Evolutionary conservation across 2,797 vertebrate genomes (phyloP).

Genomic region (Tamandua tetradactyla): DNA sequence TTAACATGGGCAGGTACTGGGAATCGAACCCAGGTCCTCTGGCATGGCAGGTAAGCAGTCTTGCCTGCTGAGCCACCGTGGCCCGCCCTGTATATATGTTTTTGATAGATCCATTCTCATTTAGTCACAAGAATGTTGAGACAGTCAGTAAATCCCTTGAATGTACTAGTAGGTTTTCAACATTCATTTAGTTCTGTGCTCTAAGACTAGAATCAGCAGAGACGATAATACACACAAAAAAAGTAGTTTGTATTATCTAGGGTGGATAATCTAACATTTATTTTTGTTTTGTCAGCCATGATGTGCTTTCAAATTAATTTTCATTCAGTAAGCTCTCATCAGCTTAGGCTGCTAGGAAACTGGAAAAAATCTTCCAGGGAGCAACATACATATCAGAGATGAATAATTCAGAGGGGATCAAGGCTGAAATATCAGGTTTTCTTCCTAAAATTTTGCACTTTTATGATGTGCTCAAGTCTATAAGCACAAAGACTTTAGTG

Average conservation of each 20-base stretch:
- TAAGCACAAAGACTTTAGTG: background rate
- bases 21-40: too few species aligned
- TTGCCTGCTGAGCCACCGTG: too few species aligned
- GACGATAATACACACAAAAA: background rate
- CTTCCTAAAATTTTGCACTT: background rate
- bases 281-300: background rate
- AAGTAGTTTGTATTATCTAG: background rate
- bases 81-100: background rate
- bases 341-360: background rate
- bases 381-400: background rate
- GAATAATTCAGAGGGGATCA: background rate
- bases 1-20: too few species aligned
- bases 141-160: background rate
- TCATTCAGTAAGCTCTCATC: background rate
- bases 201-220: background rate
- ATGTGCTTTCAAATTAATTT: background rate
- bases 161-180: background rate
- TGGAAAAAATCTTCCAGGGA: background rate
- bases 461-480: too few species aligned
- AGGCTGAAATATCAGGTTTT: background rate
- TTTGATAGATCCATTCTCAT: background rate
- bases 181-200: too few species aligned
- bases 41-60: too few species aligned
- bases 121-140: background rate
- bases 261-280: background rate